phyloP scores from a whole-genome alignment of 2,888 invertebrate genomes.

The Stenotaenia linearis region DNA sequence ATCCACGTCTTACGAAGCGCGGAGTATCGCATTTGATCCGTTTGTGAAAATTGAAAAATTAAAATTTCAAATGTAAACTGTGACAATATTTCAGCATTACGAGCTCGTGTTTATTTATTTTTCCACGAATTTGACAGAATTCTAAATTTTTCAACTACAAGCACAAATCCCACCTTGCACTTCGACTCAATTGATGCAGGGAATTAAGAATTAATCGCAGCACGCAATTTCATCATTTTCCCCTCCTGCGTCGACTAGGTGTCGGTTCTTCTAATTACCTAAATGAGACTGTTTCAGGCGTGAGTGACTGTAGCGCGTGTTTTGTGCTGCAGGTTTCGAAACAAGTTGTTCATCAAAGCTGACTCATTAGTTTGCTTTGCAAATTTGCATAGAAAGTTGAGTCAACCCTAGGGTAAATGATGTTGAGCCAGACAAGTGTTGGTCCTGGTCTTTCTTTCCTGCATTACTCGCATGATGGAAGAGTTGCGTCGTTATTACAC shows the following conservation, averaged over 20 bases:
- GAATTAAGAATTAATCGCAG: not conserved
- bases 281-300: not conserved
- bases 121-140: not conserved
- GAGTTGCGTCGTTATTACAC: slow-evolving; percentile 1
- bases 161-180: not conserved
- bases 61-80: not conserved
- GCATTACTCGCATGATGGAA: slow-evolving; percentile 3
- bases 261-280: not conserved
- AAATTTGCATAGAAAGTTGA: not conserved
- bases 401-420: not conserved
- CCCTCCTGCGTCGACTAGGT: not conserved
- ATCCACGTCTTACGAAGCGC: not conserved
- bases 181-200: not conserved
- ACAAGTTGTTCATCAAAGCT: not conserved
- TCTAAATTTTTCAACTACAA: not conserved
- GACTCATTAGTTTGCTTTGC: not conserved
- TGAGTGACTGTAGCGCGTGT: not conserved
- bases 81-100: not conserved
- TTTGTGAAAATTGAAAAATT: not conserved
- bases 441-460: not conserved
- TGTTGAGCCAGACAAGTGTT: not conserved
- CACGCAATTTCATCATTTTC: not conserved
- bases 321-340: not conserved
- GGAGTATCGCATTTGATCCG: not conserved
- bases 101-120: not conserved